Percentiles rank a stretch among this genome's conserved stretches.
Evolutionary conservation across 2,113 vertebrate species (phyloP).

Genomic region (Cephalopterus ornatus): DNA sequence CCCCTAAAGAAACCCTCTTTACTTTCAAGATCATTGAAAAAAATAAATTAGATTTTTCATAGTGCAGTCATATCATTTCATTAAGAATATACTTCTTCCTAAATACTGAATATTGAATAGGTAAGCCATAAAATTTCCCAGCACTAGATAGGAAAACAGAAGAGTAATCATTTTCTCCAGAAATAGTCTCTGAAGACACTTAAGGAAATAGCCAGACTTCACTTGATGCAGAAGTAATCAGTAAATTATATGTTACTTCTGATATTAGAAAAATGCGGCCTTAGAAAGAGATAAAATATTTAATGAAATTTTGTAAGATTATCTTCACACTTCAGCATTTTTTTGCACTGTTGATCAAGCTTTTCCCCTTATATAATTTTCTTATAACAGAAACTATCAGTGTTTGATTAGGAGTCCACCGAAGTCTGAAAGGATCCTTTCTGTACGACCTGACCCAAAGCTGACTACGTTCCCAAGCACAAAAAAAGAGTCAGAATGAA

Average conservation of each 20-base stretch:
- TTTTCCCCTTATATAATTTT: background rate
- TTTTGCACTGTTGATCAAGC: background rate
- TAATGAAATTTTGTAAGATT: constrained; percentile 33
- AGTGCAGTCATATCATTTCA: background rate
- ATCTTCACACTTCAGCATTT: background rate
- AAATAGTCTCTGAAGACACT: constrained; percentile 15
- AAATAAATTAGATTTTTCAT: background rate
- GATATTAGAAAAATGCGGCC: constrained; percentile 19
- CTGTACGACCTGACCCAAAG: background rate
- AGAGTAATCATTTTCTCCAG: background rate
- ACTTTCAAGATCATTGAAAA: background rate
- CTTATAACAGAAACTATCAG: background rate
- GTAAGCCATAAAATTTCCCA: background rate
- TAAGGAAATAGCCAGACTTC: constrained; percentile 8
- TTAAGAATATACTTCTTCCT: background rate
- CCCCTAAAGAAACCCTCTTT: background rate
- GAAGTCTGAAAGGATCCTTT: background rate
- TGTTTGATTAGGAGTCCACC: background rate
- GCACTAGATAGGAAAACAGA: background rate
- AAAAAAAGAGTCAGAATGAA: background rate
- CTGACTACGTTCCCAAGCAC: background rate
- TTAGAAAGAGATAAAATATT: constrained; percentile 42
- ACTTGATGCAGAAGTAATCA: constrained; percentile 30
- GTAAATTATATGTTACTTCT: constrained; percentile 33
- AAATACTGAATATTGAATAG: background rate